Evolutionary conservation across 2,797 vertebrate genomes (phyloP), one percentile per base, ranked within the genome.

Genomic region (Heteromormyrus szaboi): DNA sequence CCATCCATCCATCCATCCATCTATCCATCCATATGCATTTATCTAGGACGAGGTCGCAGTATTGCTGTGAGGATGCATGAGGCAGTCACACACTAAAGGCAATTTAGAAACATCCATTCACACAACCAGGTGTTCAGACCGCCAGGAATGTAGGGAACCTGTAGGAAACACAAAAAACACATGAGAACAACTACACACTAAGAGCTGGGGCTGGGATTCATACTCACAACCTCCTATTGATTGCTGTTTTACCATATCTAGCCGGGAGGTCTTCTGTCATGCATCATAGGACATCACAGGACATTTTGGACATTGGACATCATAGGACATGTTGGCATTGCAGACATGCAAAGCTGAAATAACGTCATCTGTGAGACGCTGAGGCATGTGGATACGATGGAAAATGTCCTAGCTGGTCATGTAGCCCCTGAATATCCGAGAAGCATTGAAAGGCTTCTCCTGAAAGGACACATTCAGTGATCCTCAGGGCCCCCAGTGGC

Each of bases 361-460:
- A 37, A 37, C 33, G 33, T n/a, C 25, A 53, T 29, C 37, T 46
- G 41, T 14, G 5, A 41, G 59, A 22, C 14, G 11, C 41, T 51
- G 37, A 76, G 53, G 53, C 17, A 54, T 54, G 17, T 59, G 29
- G 25, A 89, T 86, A 89, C n/a, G 53, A 89, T 50, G 46, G 37
- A 83, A 89, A 91, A 89, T 81, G 37, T 84, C 46, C 9, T 85
- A 22, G 37, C 48, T 11, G 56, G 59, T 89, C 89, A 83, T 48
- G 68, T 87, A 59, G 59, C 68, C 68, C 41, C 41, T 37, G 54
- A 79, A 48, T 81, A 84, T 89, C 12, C 3, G 22, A 56, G 87
- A 48, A 46, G 51, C 62, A 85, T 65, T 29, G 72, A 86, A 89
- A 83, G 25, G 11, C 7, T 85, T 89, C 76, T 44, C 8, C 54